Conservation (phyloP, 2,888 invertebrate species). For the Archips crataeganus region DNA sequence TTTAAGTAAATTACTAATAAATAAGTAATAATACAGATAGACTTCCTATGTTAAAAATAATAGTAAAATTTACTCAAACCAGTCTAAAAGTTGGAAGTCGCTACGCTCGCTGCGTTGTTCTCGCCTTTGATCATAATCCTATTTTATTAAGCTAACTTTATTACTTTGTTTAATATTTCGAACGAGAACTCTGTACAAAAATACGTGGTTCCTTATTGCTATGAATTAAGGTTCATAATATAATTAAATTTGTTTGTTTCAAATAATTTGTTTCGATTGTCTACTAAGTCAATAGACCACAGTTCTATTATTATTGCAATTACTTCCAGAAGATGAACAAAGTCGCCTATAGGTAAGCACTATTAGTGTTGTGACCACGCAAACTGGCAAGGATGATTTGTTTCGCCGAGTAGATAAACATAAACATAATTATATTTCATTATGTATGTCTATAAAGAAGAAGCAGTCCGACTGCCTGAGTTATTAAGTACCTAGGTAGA, state of each 20-base stretch:
- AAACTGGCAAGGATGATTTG: neutral
- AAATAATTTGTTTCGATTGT: conserved; percentile 1
- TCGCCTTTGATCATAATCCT: conserved; percentile 22
- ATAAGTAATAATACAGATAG: neutral
- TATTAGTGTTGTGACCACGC: too few species aligned
- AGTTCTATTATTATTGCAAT: neutral
- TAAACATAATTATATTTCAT: too few species aligned
- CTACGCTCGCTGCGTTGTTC: conserved; percentile 22
- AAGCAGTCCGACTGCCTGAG: too few species aligned
- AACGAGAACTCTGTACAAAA: conserved; percentile 37
- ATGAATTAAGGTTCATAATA: conserved; percentile 21
- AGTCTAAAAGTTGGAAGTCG: neutral
- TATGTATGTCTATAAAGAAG: too few species aligned
- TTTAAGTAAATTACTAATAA: too few species aligned
- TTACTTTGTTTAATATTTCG: conserved; percentile 20
- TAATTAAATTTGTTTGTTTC: conserved; percentile 13
- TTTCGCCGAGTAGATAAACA: neutral
- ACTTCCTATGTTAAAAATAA: neutral
- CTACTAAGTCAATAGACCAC: neutral
- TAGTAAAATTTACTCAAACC: neutral
- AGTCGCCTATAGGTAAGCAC: neutral
- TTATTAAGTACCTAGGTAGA: too few species aligned
- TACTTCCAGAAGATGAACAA: neutral
- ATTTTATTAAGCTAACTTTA: conserved; percentile 34
- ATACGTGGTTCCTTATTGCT: conserved; percentile 39